Evolutionary conservation across 2,888 invertebrate species (phyloP).

Genomic region (Amphipyra berbera): DNA sequence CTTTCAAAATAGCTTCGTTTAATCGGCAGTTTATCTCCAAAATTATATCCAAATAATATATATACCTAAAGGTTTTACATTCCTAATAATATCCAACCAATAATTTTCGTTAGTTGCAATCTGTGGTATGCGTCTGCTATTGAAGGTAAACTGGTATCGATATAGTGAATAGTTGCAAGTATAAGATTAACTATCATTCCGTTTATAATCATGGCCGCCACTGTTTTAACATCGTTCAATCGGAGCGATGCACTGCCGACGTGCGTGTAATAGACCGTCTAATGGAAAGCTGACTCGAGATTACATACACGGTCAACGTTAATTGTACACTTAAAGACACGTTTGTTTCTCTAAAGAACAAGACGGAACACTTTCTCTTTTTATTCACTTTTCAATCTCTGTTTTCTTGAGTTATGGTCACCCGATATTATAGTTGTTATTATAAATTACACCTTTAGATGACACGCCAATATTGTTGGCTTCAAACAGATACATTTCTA

Average conservation of each 20-base stretch:
- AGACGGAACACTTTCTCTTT: constrained; percentile 56
- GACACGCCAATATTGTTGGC: background rate
- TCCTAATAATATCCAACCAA: constrained; percentile 20
- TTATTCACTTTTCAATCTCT: constrained; percentile 24
- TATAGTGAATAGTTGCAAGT: constrained; percentile 43
- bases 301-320: constrained; percentile 55
- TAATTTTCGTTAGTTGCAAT: constrained; percentile 38
- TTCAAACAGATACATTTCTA: background rate
- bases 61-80: constrained; percentile 35
- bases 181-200: constrained; percentile 44
- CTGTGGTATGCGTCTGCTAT: constrained; percentile 35
- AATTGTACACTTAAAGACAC: constrained; percentile 54
- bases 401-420: constrained; percentile 3
- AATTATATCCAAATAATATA: constrained; percentile 44
- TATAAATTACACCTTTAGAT: background rate
- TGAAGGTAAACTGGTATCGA: constrained; percentile 58
- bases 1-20: constrained; percentile 21
- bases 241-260: constrained; percentile 41
- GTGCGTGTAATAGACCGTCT: constrained; percentile 57
- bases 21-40: constrained; percentile 27
- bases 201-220: constrained; percentile 43
- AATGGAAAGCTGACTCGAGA: constrained; percentile 58
- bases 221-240: constrained; percentile 48
- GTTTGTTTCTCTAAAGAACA: constrained; percentile 47
- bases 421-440: background rate